Evolutionary conservation across 2,888 invertebrate species (phyloP).

Genomic region (Heteromyza rotundicornis): DNA sequence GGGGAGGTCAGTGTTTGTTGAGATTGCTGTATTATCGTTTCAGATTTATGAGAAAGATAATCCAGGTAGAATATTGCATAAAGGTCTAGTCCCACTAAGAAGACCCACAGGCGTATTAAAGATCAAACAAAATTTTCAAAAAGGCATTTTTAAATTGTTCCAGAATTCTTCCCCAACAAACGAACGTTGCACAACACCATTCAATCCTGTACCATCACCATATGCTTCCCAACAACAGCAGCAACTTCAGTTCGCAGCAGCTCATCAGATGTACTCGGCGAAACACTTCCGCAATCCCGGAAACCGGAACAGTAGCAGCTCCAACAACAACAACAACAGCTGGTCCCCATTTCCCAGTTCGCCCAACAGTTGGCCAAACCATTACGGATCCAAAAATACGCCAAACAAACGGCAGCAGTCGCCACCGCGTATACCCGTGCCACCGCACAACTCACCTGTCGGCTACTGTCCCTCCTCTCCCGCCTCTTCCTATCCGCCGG

Average conservation of each 20-base stretch:
- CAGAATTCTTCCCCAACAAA: conserved; percentile 15
- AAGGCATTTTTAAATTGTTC: conserved; percentile 11
- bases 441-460: conserved; percentile 49
- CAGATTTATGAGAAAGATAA: too few relatives aligned
- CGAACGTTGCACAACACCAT: conserved; percentile 8
- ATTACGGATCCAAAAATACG: not conserved
- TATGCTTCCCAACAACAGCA: conserved; percentile 22
- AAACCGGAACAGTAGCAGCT: too few relatives aligned
- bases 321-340: conserved; percentile 18
- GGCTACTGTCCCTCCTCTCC: conserved; percentile 38
- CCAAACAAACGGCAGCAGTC: conserved; percentile 29
- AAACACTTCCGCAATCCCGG: not conserved
- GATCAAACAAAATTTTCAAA: too few relatives aligned
- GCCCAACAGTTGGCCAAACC: conserved; percentile 22
- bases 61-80: too few relatives aligned
- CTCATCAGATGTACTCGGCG: not conserved
- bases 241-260: conserved; percentile 2
- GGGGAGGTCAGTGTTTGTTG: too few relatives aligned
- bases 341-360: conserved; percentile 25
- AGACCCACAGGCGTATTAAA: too few relatives aligned
- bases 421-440: conserved; percentile 40
- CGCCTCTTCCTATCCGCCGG: conserved; percentile 20
- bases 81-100: too few relatives aligned
- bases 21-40: too few relatives aligned
- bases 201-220: conserved; percentile 19